Conservation (phyloP, 1,140 invertebrate genomes). For the Solenopsis fugax region DNA sequence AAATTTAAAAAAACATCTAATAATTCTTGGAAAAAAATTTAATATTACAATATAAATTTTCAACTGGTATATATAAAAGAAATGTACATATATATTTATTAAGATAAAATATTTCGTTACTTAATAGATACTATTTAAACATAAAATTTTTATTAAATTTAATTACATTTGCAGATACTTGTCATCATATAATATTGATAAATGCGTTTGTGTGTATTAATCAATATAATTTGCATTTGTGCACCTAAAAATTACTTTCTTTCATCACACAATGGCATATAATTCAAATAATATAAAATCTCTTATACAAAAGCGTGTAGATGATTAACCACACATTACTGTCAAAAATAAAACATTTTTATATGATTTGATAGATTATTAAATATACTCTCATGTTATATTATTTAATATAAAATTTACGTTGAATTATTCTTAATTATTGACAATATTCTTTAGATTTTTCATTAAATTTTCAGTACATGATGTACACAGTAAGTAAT, state of each 20-base stretch:
- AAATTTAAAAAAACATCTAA: neutral
- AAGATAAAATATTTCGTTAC: no score
- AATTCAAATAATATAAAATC: neutral
- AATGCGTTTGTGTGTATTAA: no score
- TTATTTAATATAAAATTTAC: neutral
- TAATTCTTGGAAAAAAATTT: neutral
- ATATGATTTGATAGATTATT: neutral
- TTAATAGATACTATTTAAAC: neutral
- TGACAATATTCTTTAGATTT: no score
- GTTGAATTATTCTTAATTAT: no score
- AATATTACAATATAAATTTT: no score
- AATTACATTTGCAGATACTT: neutral
- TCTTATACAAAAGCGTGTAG: neutral
- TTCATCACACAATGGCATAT: constrained; percentile 67
- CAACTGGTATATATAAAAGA: no score
- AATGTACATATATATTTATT: no score
- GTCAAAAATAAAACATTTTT: neutral
- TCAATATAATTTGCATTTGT: no score
- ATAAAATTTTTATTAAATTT: neutral
- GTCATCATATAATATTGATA: neutral
- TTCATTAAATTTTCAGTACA: no score
- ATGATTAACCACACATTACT: neutral
- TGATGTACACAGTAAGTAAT: no score
- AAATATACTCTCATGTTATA: neutral
- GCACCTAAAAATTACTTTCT: constrained; percentile 65